These are phyloP conservation scores for Spea bombifrons DNA, from an alignment of 2,113 vertebrate genomes.

Conservation along the genomic window DNA sequence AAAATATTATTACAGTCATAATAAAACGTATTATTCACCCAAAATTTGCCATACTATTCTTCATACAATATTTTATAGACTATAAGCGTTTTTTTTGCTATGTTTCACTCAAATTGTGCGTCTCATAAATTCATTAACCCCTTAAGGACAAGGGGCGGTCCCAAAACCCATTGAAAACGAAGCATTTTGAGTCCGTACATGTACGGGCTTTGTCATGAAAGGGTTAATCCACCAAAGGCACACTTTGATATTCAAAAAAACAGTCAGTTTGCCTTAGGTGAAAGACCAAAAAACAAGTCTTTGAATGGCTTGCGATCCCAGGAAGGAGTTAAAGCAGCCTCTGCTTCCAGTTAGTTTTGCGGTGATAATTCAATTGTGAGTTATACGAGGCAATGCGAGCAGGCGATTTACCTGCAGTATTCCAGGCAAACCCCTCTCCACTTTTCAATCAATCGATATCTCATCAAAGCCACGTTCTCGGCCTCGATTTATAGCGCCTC, in stretches of 20 bases:
- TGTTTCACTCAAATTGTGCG: too few species aligned
- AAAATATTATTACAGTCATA: too few species aligned
- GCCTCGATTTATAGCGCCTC: conserved; percentile 26
- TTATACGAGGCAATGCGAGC: conserved; percentile 16
- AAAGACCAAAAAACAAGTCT: background rate
- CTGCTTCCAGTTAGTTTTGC: background rate
- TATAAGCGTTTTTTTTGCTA: too few species aligned
- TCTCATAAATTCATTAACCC: too few species aligned
- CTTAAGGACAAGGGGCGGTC: too few species aligned
- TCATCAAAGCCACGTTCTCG: conserved; percentile 37
- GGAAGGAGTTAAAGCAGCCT: conserved; percentile 11
- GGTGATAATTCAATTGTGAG: conserved; percentile 37
- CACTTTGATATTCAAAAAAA: too few species aligned
- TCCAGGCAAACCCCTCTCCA: conserved; percentile 13
- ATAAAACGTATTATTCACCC: too few species aligned
- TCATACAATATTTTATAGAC: too few species aligned
- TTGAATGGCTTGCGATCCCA: background rate
- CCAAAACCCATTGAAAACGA: too few species aligned
- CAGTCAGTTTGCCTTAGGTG: background rate
- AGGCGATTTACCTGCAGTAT: conserved; percentile 28
- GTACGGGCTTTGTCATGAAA: background rate
- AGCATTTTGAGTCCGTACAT: too few species aligned
- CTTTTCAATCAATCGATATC: conserved; percentile 45
- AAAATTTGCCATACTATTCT: too few species aligned
- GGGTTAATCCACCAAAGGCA: background rate